Base-by-base conservation (phyloP, 1,140 invertebrate genomes). In the Spodoptera litura region DNA sequence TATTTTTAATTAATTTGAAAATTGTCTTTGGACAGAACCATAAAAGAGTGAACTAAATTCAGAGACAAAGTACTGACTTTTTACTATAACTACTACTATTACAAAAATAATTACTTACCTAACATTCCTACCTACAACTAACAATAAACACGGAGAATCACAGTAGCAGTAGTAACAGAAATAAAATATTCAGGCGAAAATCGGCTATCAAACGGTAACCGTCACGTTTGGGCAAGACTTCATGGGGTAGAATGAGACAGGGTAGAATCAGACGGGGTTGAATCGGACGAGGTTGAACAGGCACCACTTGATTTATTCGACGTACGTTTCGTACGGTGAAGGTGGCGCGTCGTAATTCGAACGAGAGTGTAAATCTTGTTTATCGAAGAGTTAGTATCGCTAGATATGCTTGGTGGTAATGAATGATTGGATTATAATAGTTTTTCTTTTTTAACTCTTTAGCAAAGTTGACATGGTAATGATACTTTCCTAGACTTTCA, bases 341-440 rank as follows among this genome's bases (percentile, higher is more conserved):
- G 84, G 84, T 78, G 80, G 52, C 75, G 68, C 61, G 78, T 62
- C 76, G 83, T 80, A 83, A 85, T 82, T 80, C 68, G 78, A 81
- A 83, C 78, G 76, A 78, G 83, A 78, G 61, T 75, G 83, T 85
- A 85, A 85, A 85, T 85, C 83, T 85, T 83, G 80, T 83, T 83
- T 81, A 64, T 76, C 76, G 72, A 62, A 59, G 71, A 75, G 51
- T 15, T 79, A 8, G 49, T 0, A 6, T n/a, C 10, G 11, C 78
- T 83, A n/a, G 81, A 81, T 72, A 56, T 51, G 44, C n/a, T 10
- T 51, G 4, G 8, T 56, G 2, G 25, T 9, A 10, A 31, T 31
- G 6, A 13, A 62, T 62, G 25, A 62, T 4, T 31, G 3, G 12
- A 12, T 11, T 31, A n/a, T 11, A 11, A 31, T 12, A 11, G 53